phyloP scores from a whole-genome alignment of 64 coral and sea anemone genomes.

The Anthopleura sola region DNA sequence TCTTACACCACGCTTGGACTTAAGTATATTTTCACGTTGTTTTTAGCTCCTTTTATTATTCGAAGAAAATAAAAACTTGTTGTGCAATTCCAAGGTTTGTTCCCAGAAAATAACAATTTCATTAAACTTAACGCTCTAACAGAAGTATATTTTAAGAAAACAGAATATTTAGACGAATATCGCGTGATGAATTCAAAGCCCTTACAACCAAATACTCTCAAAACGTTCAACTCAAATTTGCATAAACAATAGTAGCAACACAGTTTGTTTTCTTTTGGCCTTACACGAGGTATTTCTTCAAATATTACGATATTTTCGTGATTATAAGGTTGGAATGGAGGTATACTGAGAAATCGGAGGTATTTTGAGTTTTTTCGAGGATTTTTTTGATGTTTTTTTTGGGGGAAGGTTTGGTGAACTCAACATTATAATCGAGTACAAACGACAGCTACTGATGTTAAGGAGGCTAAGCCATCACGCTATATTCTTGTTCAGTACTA shows the following conservation, averaged over 20 bases:
- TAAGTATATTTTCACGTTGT: background rate
- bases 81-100: background rate
- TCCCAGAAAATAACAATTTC: background rate
- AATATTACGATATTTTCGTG: background rate
- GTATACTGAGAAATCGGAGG: background rate
- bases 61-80: background rate
- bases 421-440: background rate
- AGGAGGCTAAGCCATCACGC: background rate
- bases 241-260: background rate
- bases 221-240: constrained; percentile 16
- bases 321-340: background rate
- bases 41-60: background rate
- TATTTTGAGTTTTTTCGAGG: background rate
- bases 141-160: background rate
- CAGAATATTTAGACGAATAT: background rate
- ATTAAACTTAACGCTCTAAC: background rate
- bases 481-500: background rate
- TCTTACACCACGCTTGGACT: background rate
- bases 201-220: constrained; percentile 14
- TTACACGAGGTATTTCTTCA: background rate
- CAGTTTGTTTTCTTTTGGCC: background rate
- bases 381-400: background rate
- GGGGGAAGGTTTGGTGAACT: background rate
- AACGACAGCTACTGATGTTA: background rate
- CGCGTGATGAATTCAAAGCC: constrained; percentile 17